A percentile compares a stretch with the other conserved stretches of the same genome.
phyloP scores from a whole-genome alignment of 2,797 vertebrate species.

The Anguilla obscura region DNA sequence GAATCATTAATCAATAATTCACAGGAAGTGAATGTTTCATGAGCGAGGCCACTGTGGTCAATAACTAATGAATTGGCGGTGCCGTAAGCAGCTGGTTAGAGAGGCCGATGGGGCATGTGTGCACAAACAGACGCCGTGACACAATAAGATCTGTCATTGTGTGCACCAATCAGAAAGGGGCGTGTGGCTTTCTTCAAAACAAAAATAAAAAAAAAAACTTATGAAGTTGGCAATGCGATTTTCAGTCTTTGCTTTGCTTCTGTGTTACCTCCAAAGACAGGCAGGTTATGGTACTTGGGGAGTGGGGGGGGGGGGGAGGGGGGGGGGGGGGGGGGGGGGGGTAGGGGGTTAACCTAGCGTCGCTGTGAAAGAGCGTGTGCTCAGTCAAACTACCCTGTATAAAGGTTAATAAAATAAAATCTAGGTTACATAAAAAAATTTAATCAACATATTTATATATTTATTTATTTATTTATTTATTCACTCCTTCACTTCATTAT shows the following conservation, averaged over 20 bases:
- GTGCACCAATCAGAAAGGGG: background rate
- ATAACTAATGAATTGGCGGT: constrained; percentile 68
- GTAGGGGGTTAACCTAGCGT: too few relatives aligned
- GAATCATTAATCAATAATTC: constrained; percentile 80
- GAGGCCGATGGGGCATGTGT: background rate
- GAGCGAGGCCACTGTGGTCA: constrained; percentile 76
- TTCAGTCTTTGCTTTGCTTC: background rate
- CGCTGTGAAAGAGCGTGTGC: too few relatives aligned
- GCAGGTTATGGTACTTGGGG: too few relatives aligned
- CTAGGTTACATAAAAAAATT: background rate
- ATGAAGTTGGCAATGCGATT: too few relatives aligned
- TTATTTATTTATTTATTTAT: too few relatives aligned
- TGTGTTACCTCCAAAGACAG: too few relatives aligned
- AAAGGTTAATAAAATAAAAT: too few relatives aligned
- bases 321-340: too few relatives aligned
- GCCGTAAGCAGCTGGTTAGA: background rate
- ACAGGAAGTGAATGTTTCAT: constrained; percentile 77
- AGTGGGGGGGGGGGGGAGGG: too few relatives aligned
- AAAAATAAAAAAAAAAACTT: background rate
- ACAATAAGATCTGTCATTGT: background rate
- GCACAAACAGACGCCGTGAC: background rate
- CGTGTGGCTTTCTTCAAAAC: background rate
- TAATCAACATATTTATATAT: too few relatives aligned
- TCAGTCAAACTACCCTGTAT: too few relatives aligned
- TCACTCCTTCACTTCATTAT: background rate